Evolutionary conservation across 1,140 invertebrate species (phyloP).

Genomic region (Drosophila orosa): DNA sequence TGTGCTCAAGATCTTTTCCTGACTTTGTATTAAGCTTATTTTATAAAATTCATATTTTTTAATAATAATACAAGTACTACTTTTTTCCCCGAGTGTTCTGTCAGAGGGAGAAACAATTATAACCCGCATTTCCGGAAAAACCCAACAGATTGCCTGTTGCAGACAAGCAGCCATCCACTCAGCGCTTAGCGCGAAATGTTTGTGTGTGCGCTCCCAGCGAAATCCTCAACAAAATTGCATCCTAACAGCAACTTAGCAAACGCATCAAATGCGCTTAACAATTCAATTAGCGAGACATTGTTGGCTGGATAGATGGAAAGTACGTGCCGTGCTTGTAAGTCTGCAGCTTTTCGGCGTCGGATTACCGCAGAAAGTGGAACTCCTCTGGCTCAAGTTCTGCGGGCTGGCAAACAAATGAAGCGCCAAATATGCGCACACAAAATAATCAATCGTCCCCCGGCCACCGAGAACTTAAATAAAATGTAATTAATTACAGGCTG

Average conservation of each 20-base stretch:
- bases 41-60: not conserved
- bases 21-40: not conserved
- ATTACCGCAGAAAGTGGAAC: conserved; percentile 16
- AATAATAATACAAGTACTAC: no score
- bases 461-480: conserved; percentile 59
- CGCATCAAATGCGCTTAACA: conserved; percentile 70
- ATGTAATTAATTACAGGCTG: conserved; percentile 68
- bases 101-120: conserved; percentile 58
- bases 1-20: no score
- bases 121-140: conserved; percentile 56
- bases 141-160: conserved; percentile 61
- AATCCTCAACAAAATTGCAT: conserved; percentile 59
- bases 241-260: conserved; percentile 62
- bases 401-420: conserved; percentile 44
- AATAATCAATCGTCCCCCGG: conserved; percentile 61
- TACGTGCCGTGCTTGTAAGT: conserved; percentile 22
- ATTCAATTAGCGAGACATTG: conserved; percentile 67
- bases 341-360: conserved; percentile 6
- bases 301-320: conserved; percentile 15
- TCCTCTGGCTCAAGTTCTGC: conserved; percentile 28
- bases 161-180: conserved; percentile 33
- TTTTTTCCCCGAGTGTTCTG: not conserved
- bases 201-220: conserved; percentile 22
- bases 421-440: conserved; percentile 50
- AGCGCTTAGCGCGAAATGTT: conserved; percentile 24